Conservation (phyloP, 2,888 invertebrate genomes). For the Callyntrura sp. region DNA sequence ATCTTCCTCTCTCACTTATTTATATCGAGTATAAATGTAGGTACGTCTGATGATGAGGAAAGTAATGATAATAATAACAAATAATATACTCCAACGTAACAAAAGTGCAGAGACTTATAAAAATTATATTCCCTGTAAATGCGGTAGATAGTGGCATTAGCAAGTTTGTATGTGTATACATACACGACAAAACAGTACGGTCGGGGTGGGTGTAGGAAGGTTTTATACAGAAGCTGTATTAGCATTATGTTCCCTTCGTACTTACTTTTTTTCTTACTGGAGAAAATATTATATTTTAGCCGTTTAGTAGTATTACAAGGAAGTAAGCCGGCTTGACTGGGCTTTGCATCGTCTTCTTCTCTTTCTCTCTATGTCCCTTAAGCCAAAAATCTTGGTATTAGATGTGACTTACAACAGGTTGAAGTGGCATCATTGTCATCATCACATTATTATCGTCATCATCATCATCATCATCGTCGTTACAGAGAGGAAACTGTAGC, state of each 20-base stretch:
- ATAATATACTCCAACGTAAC: conserved; percentile 15
- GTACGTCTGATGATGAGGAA: conserved; percentile 20
- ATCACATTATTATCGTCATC: conserved; percentile 71
- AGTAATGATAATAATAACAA: conserved; percentile 25
- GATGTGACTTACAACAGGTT: conserved; percentile 76
- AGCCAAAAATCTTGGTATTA: conserved; percentile 77
- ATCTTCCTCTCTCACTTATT: neutral
- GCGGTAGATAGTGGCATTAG: conserved; percentile 35
- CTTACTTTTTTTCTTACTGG: conserved; percentile 62
- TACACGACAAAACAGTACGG: neutral
- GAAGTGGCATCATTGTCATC: conserved; percentile 77
- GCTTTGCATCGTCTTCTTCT: conserved; percentile 67
- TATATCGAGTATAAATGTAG: conserved; percentile 7
- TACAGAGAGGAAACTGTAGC: neutral
- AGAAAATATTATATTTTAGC: conserved; percentile 72
- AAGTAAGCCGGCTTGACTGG: conserved; percentile 74
- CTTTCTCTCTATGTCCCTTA: conserved; percentile 65
- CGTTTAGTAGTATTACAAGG: conserved; percentile 72
- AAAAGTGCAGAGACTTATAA: neutral
- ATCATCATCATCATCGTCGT: conserved; percentile 42
- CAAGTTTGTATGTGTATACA: conserved; percentile 5
- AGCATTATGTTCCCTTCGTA: conserved; percentile 11
- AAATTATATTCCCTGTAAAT: conserved; percentile 33
- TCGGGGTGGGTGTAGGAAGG: neutral
- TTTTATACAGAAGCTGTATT: neutral